Base-by-base conservation (phyloP, 2,113 vertebrate genomes). In the Nerophis ophidion region DNA sequence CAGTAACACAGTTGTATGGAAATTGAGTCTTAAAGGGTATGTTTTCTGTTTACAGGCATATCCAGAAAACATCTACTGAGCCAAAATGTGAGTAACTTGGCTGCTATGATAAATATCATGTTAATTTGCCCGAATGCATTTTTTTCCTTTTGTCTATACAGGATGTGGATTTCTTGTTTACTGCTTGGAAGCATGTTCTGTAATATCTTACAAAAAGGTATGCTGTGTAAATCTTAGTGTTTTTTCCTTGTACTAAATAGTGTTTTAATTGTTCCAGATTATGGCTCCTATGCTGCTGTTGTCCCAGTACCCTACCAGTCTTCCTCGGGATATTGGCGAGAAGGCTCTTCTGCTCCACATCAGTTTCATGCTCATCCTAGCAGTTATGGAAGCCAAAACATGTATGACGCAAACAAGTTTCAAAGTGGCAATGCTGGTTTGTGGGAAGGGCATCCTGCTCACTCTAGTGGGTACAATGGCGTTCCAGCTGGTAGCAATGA, bases 121-220 rank as follows among this genome's bases (percentile, higher is more conserved):
- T 14, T 52, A 4, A 26, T 19, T 5, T 2, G 7, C 45, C 52
- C 40, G 45, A 49, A 46, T 44, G 40, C 11, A 40, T 53, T 6
- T 5, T 48, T 7, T 16, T n/a, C 8, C 5, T 11, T 12, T 1
- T 51, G 1, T 35, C 6, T 26, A 10, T 48, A 3, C 40, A 78
- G 77, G 65, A 8, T 74, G 48, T 66, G 51, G 71, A 8, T 75
- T 65, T 47, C n/a, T 0, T 68, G 48, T 58, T 46, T 77, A 14
- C 56, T 80, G 51, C 26, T 65, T 56, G 52, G 64, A 35, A 61
- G 40, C 34, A n/a, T 65, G 1, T 52, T 33, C 54, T 68, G 63
- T 60, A 3, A 5, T 35, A 51, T 61, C 40, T 12, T 65, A 8
- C 0, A 4, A 5, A 17, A 49, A 14, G 61, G 33, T 68, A 44